Evolutionary conservation across 1,140 invertebrate genomes (phyloP), one percentile per base, ranked within the genome.

Genomic region (Kradibia gibbosae): DNA sequence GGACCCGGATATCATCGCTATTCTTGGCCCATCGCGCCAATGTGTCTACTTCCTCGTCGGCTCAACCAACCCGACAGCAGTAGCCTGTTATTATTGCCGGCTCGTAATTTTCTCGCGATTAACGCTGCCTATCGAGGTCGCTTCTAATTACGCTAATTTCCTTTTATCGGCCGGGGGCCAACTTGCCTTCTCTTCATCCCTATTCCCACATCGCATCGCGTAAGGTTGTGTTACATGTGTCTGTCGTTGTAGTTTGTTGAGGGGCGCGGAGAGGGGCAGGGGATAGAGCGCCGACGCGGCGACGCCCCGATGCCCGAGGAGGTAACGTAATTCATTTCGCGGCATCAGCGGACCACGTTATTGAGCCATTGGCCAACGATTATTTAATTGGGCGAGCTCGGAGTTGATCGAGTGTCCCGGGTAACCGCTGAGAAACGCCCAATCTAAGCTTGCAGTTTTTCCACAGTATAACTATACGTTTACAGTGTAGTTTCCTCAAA

Each of bases 101-200:
- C 11, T 55, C 55, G 74, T 45, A 76, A 76, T 76, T 62, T 76
- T 57, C 57, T 42, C n/a, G 17, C 34, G 22, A 28, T 62, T 20
- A 20, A 15, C 20, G 60, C 3, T 22, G 1, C 60, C 67, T 28
- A 65, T 78, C 53, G 65, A 31, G 31, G 17, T 39, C 74, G 42
- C 74, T 70, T 78, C 76, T 78, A 78, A 78, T 78, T 78, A 78
- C 65, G 45, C 50, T 78, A 71, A 78, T 78, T 42, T 78, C 65
- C 65, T 71, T 78, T 78, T 71, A 78, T 78, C 28, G 8, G 50
- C 22, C 10, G 7, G 8, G 42, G 75, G 17, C 20, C 53, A 17
- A 10, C 25, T 60, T 7, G 57, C 7, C 10, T n/a, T 1, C 20
- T 3, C 17, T 22, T 55, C 20, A 20, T 8, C 1, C 11, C 20